phyloP scores from a whole-genome alignment of 1,140 invertebrate genomes.

The Dryas iulia region DNA sequence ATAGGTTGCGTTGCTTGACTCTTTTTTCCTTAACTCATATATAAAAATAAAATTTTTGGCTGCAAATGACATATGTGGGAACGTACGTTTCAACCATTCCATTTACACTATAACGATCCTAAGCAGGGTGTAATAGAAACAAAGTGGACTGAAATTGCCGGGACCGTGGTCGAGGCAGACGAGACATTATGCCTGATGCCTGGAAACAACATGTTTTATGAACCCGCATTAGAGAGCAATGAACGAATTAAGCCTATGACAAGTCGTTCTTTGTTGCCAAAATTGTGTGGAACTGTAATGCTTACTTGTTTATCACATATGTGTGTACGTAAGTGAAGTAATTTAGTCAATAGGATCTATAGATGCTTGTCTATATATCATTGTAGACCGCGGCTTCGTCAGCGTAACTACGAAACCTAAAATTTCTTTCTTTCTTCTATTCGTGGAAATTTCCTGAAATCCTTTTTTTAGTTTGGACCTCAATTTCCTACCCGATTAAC shows the following conservation, averaged over 20 bases:
- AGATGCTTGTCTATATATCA: too few species aligned
- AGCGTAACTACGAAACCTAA: too few species aligned
- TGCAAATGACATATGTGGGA: background rate
- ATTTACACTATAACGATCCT: background rate
- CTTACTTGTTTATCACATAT: constrained; percentile 6
- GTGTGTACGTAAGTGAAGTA: background rate
- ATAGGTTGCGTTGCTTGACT: too few species aligned
- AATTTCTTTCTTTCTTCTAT: background rate
- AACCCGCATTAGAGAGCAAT: constrained; percentile 59
- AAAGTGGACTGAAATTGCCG: background rate
- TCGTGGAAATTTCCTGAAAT: too few species aligned
- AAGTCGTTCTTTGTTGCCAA: constrained; percentile 41
- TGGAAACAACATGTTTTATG: constrained; percentile 61
- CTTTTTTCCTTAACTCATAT: too few species aligned
- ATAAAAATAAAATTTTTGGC: too few species aligned
- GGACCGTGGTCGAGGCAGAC: constrained; percentile 2
- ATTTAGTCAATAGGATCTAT: background rate
- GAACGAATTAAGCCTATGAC: constrained; percentile 61
- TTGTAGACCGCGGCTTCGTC: too few species aligned
- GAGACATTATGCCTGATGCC: constrained; percentile 54
- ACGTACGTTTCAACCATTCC: background rate
- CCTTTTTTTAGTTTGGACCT: too few species aligned
- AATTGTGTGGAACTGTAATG: constrained; percentile 22
- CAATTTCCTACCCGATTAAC: background rate
- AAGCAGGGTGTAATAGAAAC: background rate